Conservation (phyloP, 2,888 invertebrate species). For the Allophyes oxyacanthae region DNA sequence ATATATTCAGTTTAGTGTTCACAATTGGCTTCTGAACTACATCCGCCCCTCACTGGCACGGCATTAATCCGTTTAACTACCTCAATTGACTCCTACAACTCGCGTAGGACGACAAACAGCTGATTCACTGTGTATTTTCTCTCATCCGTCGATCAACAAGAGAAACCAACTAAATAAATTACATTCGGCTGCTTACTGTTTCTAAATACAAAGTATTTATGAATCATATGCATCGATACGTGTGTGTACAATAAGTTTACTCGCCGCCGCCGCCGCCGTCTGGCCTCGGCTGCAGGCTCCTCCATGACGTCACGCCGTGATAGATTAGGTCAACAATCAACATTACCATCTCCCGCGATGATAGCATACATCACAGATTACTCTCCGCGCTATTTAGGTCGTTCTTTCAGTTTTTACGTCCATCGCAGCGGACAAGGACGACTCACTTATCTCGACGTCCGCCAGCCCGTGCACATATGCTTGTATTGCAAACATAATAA, state of each 20-base stretch:
- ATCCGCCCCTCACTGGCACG: constrained; percentile 7
- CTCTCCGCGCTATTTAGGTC: constrained; percentile 63
- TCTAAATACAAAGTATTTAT: constrained; percentile 51
- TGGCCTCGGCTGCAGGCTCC: constrained; percentile 65
- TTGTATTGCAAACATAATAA: constrained; percentile 72
- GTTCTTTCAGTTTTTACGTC: constrained; percentile 66
- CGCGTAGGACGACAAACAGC: constrained; percentile 41
- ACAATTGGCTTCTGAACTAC: constrained; percentile 4
- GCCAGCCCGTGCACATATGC: constrained; percentile 62
- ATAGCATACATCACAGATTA: constrained; percentile 55
- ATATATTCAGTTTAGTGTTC: constrained; percentile 17
- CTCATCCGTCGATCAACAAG: constrained; percentile 28
- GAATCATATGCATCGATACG: constrained; percentile 44
- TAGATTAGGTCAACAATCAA: constrained; percentile 72
- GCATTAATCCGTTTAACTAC: constrained; percentile 32
- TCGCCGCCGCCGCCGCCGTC: constrained; percentile 57
- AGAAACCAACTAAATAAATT: constrained; percentile 48
- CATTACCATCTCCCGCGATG: constrained; percentile 57
- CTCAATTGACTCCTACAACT: constrained; percentile 35
- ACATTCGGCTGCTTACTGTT: constrained; percentile 36
- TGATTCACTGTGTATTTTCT: constrained; percentile 46
- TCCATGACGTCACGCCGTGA: constrained; percentile 70
- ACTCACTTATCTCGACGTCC: constrained; percentile 67
- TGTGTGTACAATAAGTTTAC: constrained; percentile 52
- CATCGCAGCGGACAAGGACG: constrained; percentile 67